Conservation (phyloP, 1,140 invertebrate species). For the Alviniconcha marisindica region DNA sequence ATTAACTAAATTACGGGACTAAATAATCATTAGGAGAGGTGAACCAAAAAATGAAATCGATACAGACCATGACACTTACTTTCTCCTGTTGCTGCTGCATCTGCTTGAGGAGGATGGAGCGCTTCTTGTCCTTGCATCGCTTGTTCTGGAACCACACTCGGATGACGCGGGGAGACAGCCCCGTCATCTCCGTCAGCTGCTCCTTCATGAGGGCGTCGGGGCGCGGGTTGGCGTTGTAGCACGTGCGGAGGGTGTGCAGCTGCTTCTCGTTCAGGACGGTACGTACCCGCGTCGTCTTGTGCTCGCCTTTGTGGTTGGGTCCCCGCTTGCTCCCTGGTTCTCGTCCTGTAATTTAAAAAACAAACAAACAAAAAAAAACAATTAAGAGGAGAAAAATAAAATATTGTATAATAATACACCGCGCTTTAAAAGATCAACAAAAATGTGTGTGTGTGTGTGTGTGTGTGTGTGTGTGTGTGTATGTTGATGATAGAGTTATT, state of each 20-base stretch:
- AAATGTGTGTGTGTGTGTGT: too few relatives aligned
- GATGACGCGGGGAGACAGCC: conserved; percentile 95
- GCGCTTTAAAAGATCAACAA: not conserved
- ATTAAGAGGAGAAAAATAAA: too few relatives aligned
- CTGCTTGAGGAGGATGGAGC: conserved; percentile 96
- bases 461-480: too few relatives aligned
- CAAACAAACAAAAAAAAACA: too few relatives aligned
- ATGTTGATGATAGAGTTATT: too few relatives aligned
- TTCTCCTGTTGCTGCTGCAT: conserved; percentile 96
- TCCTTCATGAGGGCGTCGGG: conserved; percentile 99
- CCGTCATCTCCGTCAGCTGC: conserved; percentile 98
- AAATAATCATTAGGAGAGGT: not conserved
- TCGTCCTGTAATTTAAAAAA: not conserved
- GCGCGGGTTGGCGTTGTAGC: conserved; percentile 97
- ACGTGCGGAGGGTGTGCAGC: conserved; percentile 91
- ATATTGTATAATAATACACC: too few relatives aligned
- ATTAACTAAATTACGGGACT: too few relatives aligned
- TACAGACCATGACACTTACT: conserved; percentile 55
- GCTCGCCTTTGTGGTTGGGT: conserved; percentile 68
- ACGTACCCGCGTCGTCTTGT: conserved; percentile 95
- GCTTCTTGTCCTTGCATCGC: conserved; percentile 99
- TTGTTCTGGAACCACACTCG: conserved; percentile 99
- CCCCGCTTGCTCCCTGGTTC: conserved; percentile 42
- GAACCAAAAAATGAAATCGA: not conserved
- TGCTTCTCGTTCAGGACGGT: conserved; percentile 99